Percentiles rank a stretch among this genome's conserved stretches.
Evolutionary conservation across 2,888 invertebrate species (phyloP).

Genomic region (Philereme transversata): DNA sequence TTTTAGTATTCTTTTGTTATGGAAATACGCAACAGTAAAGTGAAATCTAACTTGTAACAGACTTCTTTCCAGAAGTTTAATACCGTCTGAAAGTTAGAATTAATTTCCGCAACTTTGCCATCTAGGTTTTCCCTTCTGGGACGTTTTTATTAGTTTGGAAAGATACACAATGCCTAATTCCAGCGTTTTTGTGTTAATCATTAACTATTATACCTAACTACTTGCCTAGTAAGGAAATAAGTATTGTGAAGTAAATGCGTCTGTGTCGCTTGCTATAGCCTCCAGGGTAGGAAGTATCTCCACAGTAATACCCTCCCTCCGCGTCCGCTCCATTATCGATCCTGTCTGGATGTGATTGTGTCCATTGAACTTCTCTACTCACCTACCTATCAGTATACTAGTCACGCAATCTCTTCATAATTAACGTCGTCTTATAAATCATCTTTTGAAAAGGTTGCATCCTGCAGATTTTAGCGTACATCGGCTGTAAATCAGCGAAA

Average conservation of each 20-base stretch:
- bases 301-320: conserved; percentile 21
- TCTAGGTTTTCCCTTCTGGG: conserved; percentile 11
- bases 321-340: conserved; percentile 34
- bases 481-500: conserved; percentile 56
- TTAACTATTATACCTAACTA: too few species aligned
- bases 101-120: conserved; percentile 11
- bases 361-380: conserved; percentile 30
- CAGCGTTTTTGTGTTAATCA: too few species aligned
- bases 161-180: too few species aligned
- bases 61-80: conserved; percentile 4
- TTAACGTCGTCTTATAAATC: background rate
- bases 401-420: conserved; percentile 17
- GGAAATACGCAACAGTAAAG: conserved; percentile 19
- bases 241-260: too few species aligned
- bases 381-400: background rate
- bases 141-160: too few species aligned
- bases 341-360: conserved; percentile 38
- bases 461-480: conserved; percentile 13
- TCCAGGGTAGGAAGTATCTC: conserved; percentile 13
- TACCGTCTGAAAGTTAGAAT: conserved; percentile 11
- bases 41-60: conserved; percentile 6
- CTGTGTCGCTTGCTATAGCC: too few species aligned
- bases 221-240: too few species aligned
- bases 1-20: conserved; percentile 29
- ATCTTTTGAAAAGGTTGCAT: conserved; percentile 3